Conservation (phyloP, 2,888 invertebrate genomes). For the Carcina quercana region DNA sequence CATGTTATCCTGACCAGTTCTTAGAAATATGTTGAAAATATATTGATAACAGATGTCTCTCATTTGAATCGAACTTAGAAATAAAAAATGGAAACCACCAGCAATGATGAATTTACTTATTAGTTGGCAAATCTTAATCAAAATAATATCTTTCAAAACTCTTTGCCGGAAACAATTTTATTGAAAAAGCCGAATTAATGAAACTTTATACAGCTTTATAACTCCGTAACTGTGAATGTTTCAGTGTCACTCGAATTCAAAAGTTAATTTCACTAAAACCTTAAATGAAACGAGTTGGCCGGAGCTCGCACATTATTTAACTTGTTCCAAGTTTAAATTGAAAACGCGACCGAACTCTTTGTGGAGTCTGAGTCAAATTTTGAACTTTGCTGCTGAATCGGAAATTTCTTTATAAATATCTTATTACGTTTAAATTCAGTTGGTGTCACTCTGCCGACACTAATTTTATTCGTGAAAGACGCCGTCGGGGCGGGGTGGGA, state of each 20-base stretch:
- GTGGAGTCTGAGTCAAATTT: constrained; percentile 67
- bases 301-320: constrained; percentile 71
- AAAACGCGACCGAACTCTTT: constrained; percentile 72
- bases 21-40: too few relatives aligned
- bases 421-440: constrained; percentile 73
- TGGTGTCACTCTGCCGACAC: constrained; percentile 73
- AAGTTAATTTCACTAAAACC: constrained; percentile 73
- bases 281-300: constrained; percentile 71
- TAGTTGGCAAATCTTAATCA: not conserved
- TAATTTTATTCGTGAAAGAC: constrained; percentile 72
- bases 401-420: constrained; percentile 75
- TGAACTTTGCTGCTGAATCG: constrained; percentile 73
- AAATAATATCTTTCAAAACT: not conserved
- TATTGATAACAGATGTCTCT: too few relatives aligned
- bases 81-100: too few relatives aligned
- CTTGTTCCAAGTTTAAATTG: constrained; percentile 73
- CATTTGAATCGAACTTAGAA: too few relatives aligned
- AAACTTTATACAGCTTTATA: constrained; percentile 31
- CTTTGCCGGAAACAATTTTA: constrained; percentile 12
- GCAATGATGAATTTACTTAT: too few relatives aligned
- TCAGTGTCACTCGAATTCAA: constrained; percentile 65
- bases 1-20: too few relatives aligned
- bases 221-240: constrained; percentile 48
- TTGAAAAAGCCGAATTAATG: constrained; percentile 37
- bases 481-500: constrained; percentile 41